Evolutionary conservation across 2,113 vertebrate species (phyloP), one percentile per base, ranked within the genome.

Genomic region (Antennarius striatus): DNA sequence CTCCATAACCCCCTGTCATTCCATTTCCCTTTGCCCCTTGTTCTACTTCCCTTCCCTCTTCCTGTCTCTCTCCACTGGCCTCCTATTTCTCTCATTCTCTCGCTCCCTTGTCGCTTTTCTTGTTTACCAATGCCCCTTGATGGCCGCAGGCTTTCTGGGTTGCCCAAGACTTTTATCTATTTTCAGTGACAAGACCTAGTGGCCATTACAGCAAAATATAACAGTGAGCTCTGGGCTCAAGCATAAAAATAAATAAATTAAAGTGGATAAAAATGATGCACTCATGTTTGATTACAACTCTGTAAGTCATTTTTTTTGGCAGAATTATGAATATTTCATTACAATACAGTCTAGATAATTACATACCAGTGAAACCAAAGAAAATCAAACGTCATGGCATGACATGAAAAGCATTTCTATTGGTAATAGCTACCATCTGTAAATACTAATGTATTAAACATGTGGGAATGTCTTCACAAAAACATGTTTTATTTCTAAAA

Each of bases 121-220:
- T 68, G 56, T 77, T 76, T 86, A 64, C 75, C 64, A 50, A 39
- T 69, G 48, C 61, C 46, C 46, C 51, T 79, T 68, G 63, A 85
- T 85, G 50, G 66, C 77, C 79, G 11, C 29, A 68, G 81, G 82
- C 81, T 75, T 65, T 61, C 30, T 61, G 62, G 46, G 66, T 75
- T 60, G 75, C 53, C 71, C 22, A 54, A 51, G 69, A 71, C 69
- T 43, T 48, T 58, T 49, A 32, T 82, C 69, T 80, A 80, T 79
- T 79, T 61, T 74, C 73, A 77, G 69, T 81, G 81, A 83, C 73
- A 75, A 71, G 65, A 64, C 65, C 57, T 81, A 65, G 46, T 77
- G 66, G 83, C 71, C 51, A 68, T 55, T 63, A 65, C 50, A 70
- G 62, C 46, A 59, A 82, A 80, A 71, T 6, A 76, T 58, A 79